Evolutionary conservation across 2,888 invertebrate species (phyloP).

Genomic region (Muschampia plurimacula): DNA sequence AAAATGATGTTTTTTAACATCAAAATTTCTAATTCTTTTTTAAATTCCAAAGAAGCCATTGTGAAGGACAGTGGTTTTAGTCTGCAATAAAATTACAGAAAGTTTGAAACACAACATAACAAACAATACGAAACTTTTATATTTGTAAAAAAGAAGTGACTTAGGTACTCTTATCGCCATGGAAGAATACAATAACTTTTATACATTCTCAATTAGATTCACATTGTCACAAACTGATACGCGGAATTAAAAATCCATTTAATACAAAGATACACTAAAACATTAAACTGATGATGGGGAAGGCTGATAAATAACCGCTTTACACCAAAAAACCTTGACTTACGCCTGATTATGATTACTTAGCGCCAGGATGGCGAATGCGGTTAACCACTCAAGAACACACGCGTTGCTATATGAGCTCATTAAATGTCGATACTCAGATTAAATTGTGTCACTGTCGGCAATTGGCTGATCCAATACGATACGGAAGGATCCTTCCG

Average conservation of each 20-base stretch:
- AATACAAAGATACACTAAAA: neutral
- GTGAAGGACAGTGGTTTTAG: too few species aligned
- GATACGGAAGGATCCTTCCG: neutral
- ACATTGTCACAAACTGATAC: neutral
- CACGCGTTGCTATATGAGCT: neutral
- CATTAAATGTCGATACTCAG: neutral
- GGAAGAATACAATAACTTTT: too few species aligned
- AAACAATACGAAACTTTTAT: too few species aligned
- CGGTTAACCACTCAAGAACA: neutral
- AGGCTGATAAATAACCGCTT: neutral
- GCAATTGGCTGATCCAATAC: neutral
- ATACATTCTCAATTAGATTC: neutral
- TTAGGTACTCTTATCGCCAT: too few species aligned
- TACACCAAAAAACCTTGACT: neutral
- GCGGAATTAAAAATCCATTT: neutral
- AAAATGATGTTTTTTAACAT: too few species aligned
- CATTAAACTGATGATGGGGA: neutral
- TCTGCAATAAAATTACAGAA: too few species aligned
- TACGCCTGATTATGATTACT: neutral
- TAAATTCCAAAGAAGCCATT: too few species aligned
- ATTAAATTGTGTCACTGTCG: neutral
- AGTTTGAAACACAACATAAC: too few species aligned
- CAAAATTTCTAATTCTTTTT: too few species aligned
- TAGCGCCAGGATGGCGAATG: conserved; percentile 4
- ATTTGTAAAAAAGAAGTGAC: too few species aligned